These are phyloP conservation scores for Mus spicilegus DNA, from an alignment of 2,113 vertebrate genomes.

Conservation along the genomic window DNA sequence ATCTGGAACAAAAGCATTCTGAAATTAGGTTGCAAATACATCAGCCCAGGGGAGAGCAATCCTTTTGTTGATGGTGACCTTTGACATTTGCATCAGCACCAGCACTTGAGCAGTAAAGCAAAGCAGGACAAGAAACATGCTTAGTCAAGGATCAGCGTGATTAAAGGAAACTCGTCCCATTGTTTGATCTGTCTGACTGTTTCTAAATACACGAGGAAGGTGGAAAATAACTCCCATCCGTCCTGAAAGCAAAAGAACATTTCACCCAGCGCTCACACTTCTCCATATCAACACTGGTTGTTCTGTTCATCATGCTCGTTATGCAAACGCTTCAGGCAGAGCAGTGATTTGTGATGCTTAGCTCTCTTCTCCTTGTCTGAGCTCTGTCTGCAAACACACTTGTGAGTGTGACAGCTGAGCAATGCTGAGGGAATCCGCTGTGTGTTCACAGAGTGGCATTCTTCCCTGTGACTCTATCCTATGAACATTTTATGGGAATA, in stretches of 20 bases:
- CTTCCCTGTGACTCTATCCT: neutral
- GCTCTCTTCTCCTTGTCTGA: neutral
- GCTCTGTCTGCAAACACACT: neutral
- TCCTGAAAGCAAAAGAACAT: neutral
- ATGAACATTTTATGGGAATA: neutral
- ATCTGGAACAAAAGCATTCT: slow-evolving; percentile 42
- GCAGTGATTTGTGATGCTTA: neutral
- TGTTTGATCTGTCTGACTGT: slow-evolving; percentile 28
- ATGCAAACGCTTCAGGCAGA: neutral
- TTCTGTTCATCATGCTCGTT: neutral
- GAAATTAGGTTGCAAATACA: slow-evolving; percentile 59
- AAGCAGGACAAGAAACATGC: neutral
- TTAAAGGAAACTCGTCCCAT: slow-evolving; percentile 39
- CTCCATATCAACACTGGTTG: neutral
- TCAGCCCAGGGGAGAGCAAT: neutral
- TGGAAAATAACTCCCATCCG: neutral
- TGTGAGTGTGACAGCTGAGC: neutral
- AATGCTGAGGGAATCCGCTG: neutral
- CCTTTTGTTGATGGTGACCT: slow-evolving; percentile 16
- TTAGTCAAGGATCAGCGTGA: slow-evolving; percentile 51
- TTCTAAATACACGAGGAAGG: slow-evolving; percentile 10
- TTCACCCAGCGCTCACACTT: neutral
- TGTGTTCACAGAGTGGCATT: neutral
- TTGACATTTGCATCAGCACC: slow-evolving; percentile 16
- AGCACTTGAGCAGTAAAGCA: neutral